Conservation (phyloP, 1,140 invertebrate species). For the Arctopsyche grandis region DNA sequence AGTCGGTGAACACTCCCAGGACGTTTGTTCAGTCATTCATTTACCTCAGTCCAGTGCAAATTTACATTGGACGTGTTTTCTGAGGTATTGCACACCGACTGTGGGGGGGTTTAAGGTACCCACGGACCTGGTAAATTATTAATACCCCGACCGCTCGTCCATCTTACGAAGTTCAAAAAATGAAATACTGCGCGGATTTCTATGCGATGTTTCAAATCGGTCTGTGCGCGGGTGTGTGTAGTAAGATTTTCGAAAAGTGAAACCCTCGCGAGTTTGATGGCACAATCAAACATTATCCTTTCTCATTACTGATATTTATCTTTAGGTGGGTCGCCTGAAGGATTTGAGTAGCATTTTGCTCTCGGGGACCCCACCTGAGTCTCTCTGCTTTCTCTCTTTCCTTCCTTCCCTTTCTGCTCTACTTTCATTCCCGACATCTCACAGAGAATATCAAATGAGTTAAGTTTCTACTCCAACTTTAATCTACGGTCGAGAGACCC, state of each 20-base stretch:
- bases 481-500: constrained; percentile 47
- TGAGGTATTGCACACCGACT: constrained; percentile 38
- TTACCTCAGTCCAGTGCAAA: constrained; percentile 49
- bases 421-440: constrained; percentile 10
- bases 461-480: constrained; percentile 45
- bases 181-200: too few species aligned
- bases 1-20: constrained; percentile 33
- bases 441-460: constrained; percentile 49
- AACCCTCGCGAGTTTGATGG: constrained; percentile 8
- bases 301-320: constrained; percentile 44
- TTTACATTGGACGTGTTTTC: constrained; percentile 47
- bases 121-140: neutral
- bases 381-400: neutral
- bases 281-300: constrained; percentile 50
- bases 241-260: neutral
- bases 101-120: neutral
- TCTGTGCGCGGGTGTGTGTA: too few species aligned
- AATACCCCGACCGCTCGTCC: neutral
- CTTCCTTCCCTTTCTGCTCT: constrained; percentile 3
- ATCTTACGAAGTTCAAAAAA: neutral
- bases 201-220: too few species aligned
- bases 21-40: constrained; percentile 47
- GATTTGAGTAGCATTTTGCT: constrained; percentile 41
- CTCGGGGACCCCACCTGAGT: constrained; percentile 19
- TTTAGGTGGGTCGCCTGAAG: constrained; percentile 20